Evolutionary conservation across 1,140 invertebrate species (phyloP).

Genomic region (Drosophila funebris): DNA sequence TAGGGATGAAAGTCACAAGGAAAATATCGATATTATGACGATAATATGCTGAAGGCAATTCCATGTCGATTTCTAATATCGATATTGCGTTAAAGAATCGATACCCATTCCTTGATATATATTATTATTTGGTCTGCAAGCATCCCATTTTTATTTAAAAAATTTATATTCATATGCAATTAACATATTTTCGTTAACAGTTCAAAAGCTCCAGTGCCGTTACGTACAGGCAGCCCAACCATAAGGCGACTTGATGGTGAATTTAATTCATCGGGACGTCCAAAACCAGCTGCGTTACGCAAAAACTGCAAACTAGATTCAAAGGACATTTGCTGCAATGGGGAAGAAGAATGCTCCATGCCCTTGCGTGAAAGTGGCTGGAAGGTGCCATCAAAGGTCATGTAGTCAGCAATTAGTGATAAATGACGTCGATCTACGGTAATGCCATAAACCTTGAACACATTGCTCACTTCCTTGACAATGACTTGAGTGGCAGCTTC

Average conservation of each 20-base stretch:
- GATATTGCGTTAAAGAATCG: background rate
- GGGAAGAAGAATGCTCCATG: slow-evolving; percentile 94
- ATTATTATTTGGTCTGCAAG: background rate
- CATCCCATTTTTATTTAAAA: slow-evolving; percentile 12
- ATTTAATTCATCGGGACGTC: slow-evolving; percentile 89
- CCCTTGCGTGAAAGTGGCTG: slow-evolving; percentile 95
- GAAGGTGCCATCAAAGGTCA: slow-evolving; percentile 97
- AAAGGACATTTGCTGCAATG: slow-evolving; percentile 99
- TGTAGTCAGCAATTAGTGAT: slow-evolving; percentile 97
- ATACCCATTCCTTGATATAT: background rate
- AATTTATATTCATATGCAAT: background rate
- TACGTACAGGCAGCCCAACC: slow-evolving; percentile 91
- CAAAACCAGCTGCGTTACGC: slow-evolving; percentile 90
- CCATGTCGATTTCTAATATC: no score
- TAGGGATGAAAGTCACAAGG: no score
- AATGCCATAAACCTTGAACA: slow-evolving; percentile 98
- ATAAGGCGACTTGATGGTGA: slow-evolving; percentile 96
- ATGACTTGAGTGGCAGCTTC: slow-evolving; percentile 97
- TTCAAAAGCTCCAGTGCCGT: slow-evolving; percentile 93
- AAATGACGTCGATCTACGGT: slow-evolving; percentile 97
- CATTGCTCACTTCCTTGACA: slow-evolving; percentile 94
- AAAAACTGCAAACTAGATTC: slow-evolving; percentile 96
- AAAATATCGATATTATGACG: no score
- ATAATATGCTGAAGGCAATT: no score
- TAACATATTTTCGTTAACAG: slow-evolving; percentile 74